phyloP scores from a whole-genome alignment of 2,797 vertebrate genomes.

The Apodemus agrarius region DNA sequence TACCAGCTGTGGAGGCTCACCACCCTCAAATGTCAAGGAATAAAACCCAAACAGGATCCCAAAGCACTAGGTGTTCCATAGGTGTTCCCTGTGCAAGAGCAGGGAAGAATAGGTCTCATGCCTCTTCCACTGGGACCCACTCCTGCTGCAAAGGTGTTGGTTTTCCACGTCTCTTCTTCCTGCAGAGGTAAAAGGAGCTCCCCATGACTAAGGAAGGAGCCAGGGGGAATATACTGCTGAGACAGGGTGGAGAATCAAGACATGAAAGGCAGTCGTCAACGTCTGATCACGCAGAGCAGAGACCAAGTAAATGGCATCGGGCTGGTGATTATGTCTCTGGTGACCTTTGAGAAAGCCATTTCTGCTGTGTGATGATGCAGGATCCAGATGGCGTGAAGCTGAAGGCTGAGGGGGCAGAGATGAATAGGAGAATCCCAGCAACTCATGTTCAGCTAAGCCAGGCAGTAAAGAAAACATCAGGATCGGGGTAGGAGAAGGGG shows the following conservation, averaged over 20 bases:
- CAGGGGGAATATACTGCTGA: neutral
- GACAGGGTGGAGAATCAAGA: neutral
- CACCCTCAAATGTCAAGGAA: neutral
- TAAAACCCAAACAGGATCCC: neutral
- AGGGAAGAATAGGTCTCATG: neutral
- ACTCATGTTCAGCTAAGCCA: neutral
- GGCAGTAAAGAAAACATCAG: neutral
- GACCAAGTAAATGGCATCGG: neutral
- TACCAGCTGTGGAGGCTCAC: neutral
- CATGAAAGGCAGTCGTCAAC: neutral
- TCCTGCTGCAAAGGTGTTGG: neutral
- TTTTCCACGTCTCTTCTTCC: neutral
- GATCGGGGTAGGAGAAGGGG: too few species aligned
- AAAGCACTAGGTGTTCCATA: neutral
- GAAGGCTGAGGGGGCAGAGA: neutral
- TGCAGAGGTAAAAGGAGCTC: neutral
- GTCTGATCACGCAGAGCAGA: neutral
- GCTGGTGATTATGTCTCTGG: neutral
- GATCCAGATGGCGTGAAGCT: neutral
- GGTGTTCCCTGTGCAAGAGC: neutral
- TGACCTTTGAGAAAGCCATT: conserved; percentile 23
- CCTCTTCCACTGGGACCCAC: neutral
- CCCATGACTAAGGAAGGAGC: neutral
- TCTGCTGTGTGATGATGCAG: neutral
- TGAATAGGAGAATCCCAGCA: neutral